Conservation (phyloP, 2,888 invertebrate genomes). For the Athripsodes cinereus region DNA sequence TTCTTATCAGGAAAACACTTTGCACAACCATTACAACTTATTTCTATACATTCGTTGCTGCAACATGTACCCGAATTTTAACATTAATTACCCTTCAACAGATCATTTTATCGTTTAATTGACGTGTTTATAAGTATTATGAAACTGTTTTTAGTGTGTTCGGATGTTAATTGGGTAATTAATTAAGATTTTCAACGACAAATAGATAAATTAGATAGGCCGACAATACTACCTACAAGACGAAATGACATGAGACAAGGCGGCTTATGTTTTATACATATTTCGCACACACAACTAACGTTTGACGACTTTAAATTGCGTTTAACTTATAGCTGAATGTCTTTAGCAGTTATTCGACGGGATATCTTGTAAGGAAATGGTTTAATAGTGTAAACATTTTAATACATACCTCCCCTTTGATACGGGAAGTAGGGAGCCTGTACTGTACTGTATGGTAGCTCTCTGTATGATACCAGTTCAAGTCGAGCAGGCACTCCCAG, state of each 20-base stretch:
- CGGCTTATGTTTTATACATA: not conserved
- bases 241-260: not conserved
- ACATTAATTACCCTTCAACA: too few species aligned
- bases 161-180: too few species aligned
- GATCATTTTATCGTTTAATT: too few species aligned
- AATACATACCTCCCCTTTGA: not conserved
- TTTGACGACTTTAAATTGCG: not conserved
- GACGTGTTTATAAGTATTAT: too few species aligned
- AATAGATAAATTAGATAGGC: too few species aligned
- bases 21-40: too few species aligned
- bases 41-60: too few species aligned
- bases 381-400: not conserved
- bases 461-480: not conserved
- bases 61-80: too few species aligned
- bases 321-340: not conserved
- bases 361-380: not conserved
- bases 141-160: too few species aligned
- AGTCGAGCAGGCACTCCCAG: constrained; percentile 1
- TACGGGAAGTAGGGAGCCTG: not conserved
- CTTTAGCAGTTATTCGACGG: not conserved
- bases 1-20: too few species aligned
- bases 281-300: not conserved
- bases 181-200: too few species aligned
- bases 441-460: not conserved
- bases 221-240: not conserved